Evolutionary conservation across 2,113 vertebrate species (phyloP).

Genomic region (Mormyrus lacerda): DNA sequence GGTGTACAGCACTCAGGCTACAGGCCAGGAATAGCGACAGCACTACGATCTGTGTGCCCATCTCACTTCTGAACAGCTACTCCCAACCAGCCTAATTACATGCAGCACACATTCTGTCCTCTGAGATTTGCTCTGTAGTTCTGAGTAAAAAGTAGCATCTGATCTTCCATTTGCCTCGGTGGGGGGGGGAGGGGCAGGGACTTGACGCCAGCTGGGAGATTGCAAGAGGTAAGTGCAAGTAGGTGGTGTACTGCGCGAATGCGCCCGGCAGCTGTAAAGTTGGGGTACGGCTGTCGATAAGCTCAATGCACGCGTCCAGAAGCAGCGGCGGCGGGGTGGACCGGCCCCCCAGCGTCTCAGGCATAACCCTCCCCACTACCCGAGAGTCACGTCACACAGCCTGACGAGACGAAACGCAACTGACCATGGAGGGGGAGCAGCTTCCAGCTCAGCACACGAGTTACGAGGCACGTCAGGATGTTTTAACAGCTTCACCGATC

Average conservation of each 20-base stretch:
- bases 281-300: not conserved
- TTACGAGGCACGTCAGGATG: not conserved
- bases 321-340: not conserved
- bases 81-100: not conserved
- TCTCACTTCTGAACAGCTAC: not conserved
- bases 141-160: not conserved
- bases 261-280: not conserved
- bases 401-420: not conserved
- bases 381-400: not conserved
- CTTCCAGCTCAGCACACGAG: not conserved
- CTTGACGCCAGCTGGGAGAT: not conserved
- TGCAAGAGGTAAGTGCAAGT: not conserved
- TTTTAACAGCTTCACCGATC: not conserved
- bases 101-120: not conserved
- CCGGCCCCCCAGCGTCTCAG: no score
- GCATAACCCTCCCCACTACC: not conserved
- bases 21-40: not conserved
- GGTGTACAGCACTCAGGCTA: not conserved
- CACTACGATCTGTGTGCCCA: not conserved
- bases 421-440: not conserved
- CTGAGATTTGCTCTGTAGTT: not conserved
- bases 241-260: not conserved
- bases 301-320: not conserved
- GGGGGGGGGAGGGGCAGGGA: not conserved
- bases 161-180: not conserved